These are phyloP conservation scores for Orthosia cruda DNA, from an alignment of 2,888 invertebrate species.

Conservation along the genomic window DNA sequence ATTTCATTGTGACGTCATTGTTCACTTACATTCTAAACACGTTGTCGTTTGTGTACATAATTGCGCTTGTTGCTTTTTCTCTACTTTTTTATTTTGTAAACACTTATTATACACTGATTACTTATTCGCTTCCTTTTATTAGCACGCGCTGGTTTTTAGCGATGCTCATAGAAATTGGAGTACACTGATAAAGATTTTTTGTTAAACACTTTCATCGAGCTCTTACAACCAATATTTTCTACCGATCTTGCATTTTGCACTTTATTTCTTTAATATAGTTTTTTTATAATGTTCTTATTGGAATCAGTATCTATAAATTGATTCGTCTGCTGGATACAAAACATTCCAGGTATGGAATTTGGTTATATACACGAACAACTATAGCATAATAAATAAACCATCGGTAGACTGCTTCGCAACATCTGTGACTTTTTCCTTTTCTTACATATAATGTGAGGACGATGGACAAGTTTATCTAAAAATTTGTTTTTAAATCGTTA, in stretches of 20 bases:
- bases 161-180: constrained; percentile 12
- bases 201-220: neutral
- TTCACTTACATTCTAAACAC: constrained; percentile 48
- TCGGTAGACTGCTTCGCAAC: too few species aligned
- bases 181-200: neutral
- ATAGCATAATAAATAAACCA: too few species aligned
- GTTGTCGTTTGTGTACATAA: constrained; percentile 62
- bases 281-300: neutral
- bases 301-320: too few species aligned
- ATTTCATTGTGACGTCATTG: constrained; percentile 18
- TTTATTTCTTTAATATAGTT: too few species aligned
- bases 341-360: too few species aligned
- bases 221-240: neutral
- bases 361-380: too few species aligned
- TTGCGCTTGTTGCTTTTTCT: constrained; percentile 52
- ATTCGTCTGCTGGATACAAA: too few species aligned
- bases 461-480: too few species aligned
- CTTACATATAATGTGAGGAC: too few species aligned
- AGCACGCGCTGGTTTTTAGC: constrained; percentile 44
- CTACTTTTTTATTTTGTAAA: constrained; percentile 63
- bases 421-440: too few species aligned
- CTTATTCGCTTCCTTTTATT: constrained; percentile 57
- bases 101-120: constrained; percentile 50
- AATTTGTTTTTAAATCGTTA: too few species aligned
- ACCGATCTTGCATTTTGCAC: too few species aligned